Percentiles rank a stretch among this genome's conserved stretches.
These are phyloP conservation scores for Laticauda colubrina DNA, from an alignment of 2,113 vertebrate genomes.

Conservation along the genomic window DNA sequence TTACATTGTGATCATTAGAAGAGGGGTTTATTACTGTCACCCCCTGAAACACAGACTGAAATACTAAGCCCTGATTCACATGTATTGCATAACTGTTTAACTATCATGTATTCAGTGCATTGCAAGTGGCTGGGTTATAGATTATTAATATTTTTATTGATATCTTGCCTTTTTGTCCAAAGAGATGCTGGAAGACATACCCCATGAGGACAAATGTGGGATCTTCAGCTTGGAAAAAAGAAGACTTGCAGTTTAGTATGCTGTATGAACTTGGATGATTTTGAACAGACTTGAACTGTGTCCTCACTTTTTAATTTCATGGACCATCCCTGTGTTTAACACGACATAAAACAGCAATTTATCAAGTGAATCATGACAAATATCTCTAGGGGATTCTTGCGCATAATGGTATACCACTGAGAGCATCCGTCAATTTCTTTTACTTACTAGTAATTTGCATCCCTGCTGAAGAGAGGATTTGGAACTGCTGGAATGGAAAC, in stretches of 20 bases:
- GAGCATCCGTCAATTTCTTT: background rate
- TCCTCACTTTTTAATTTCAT: background rate
- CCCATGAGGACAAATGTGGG: background rate
- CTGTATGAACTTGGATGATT: background rate
- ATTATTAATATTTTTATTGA: background rate
- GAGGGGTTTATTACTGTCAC: background rate
- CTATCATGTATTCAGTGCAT: background rate
- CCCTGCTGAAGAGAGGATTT: background rate
- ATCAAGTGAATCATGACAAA: accelerated
- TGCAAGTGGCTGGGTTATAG: background rate
- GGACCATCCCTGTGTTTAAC: background rate
- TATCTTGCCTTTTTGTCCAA: background rate
- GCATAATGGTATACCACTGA: background rate
- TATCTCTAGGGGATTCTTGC: accelerated
- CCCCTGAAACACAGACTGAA: background rate
- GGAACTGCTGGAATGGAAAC: background rate
- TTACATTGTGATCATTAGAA: background rate
- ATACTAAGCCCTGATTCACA: background rate
- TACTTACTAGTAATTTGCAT: background rate
- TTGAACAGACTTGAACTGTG: background rate
- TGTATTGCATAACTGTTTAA: background rate
- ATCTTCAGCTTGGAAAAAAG: background rate
- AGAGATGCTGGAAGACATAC: background rate
- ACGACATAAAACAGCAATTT: background rate
- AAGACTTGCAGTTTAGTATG: background rate